A percentile compares a stretch with the other conserved stretches of the same genome.
Evolutionary conservation across 2,113 vertebrate species (phyloP).

Genomic region (Ifrita kowaldi): DNA sequence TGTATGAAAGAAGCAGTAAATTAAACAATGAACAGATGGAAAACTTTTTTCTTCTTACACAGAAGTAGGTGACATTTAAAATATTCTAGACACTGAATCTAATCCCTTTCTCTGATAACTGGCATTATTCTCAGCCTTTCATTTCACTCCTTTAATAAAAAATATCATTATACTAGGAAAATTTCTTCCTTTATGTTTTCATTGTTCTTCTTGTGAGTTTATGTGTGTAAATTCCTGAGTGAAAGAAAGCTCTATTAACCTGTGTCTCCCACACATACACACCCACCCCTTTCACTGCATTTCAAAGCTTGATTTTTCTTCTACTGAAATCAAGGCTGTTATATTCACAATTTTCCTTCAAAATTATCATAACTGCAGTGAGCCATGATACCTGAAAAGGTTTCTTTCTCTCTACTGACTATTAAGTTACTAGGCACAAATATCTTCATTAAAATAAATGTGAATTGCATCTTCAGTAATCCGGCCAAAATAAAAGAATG

Average conservation of each 20-base stretch:
- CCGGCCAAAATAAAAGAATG: not conserved
- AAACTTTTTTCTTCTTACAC: not conserved
- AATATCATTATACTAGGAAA: not conserved
- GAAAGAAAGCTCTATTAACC: not conserved
- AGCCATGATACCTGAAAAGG: not conserved
- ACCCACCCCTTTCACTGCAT: not conserved
- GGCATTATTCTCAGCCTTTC: not conserved
- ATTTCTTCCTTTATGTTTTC: not conserved
- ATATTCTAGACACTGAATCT: conserved; percentile 14
- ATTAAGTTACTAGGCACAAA: not conserved
- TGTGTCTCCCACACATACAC: not conserved
- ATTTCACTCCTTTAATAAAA: conserved; percentile 42
- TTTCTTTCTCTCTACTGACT: not conserved
- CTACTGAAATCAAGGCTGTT: not conserved
- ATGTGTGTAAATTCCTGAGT: not conserved
- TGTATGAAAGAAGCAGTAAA: conserved; percentile 34
- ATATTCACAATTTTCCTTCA: not conserved
- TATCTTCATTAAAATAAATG: not conserved
- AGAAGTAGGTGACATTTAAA: not conserved
- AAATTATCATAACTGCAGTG: not conserved
- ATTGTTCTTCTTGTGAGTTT: not conserved
- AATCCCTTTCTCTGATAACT: conserved; percentile 18
- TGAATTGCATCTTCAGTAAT: not conserved
- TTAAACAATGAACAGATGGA: conserved; percentile 45
- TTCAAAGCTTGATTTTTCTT: not conserved